Percentiles rank a stretch among this genome's conserved stretches.
phyloP scores from a whole-genome alignment of 2,888 invertebrate species.

The Drosophila tripunctata region DNA sequence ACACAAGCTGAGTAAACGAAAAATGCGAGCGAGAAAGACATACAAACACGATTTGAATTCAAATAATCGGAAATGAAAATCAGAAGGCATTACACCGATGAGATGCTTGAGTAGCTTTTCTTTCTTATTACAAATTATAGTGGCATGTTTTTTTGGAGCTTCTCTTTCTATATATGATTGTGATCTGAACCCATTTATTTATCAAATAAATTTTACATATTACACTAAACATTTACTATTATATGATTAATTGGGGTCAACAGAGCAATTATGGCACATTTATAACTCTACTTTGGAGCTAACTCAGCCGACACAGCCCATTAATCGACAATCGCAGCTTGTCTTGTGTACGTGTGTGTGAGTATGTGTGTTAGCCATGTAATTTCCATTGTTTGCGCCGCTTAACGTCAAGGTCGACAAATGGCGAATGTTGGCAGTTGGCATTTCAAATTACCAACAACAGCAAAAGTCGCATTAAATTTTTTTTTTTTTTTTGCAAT shows the following conservation, averaged over 20 bases:
- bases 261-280: conserved; percentile 2
- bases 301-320: not conserved
- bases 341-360: not conserved
- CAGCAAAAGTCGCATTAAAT: conserved; percentile 17
- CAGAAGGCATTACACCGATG: too few species aligned
- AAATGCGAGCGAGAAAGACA: too few species aligned
- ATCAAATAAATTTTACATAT: not conserved
- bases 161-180: not conserved
- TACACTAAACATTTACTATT: not conserved
- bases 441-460: conserved; percentile 21
- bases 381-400: conserved; percentile 7
- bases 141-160: too few species aligned
- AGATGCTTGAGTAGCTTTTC: too few species aligned
- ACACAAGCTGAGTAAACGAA: too few species aligned
- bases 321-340: not conserved
- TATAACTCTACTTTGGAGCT: not conserved
- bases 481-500: conserved; percentile 3
- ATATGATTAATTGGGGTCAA: conserved; percentile 1
- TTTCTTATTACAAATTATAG: too few species aligned
- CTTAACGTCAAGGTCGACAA: conserved; percentile 37
- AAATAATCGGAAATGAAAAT: too few species aligned
- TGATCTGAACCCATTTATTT: not conserved
- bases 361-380: not conserved
- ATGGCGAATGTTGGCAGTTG: conserved; percentile 18
- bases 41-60: too few species aligned